Base-by-base conservation (phyloP, 2,113 vertebrate genomes). In the Pao palembangensis region DNA sequence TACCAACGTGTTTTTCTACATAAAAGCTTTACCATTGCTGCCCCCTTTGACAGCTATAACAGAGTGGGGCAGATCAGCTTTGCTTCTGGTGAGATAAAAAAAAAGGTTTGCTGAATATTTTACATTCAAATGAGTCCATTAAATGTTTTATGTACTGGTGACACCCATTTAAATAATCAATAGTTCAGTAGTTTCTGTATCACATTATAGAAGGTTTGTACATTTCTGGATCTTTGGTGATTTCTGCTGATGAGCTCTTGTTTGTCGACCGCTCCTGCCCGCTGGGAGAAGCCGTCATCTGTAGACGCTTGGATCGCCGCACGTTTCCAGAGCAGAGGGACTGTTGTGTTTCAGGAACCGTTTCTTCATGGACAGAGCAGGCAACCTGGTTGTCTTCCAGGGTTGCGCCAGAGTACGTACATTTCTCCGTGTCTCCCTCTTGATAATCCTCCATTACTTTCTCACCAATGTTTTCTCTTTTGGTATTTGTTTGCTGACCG, bases 1-100 rank as follows among this genome's bases (percentile, higher is more conserved):
- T 20, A 14, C 2, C 8, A 14, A 42, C 49, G 23, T 18, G 8
- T 7, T 11, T 46, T 16, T 55, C 62, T 6, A n/a, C 14, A 42
- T 38, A 4, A 34, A 19, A 7, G 28, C n/a, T 13, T 58, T 66
- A 89, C 83, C 79, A 69, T 64, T 70, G 20, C 80, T 69, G 0
- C 38, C 41, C 67, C 73, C 78, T 72, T 76, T 86, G 61, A 84
- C 14, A 4, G 82, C 80, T 14, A 85, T 82, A 17, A 85, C 79
- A 41, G 78, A 82, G 0, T 74, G 62, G n/a, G 70, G 51, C 28
- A 41, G 52, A 5, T 60, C 74, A 18, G 51, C 20, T 25, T 17
- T 58, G 55, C 51, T 79, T 58, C 80, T 84, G 58, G 19, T 51
- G 14, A 70, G 58, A 65, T 54, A 62, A 46, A 48, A 20, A 42